These are phyloP conservation scores for Pocillopora damicornis DNA, from an alignment of 64 coral and sea anemone genomes.

Conservation along the genomic window DNA sequence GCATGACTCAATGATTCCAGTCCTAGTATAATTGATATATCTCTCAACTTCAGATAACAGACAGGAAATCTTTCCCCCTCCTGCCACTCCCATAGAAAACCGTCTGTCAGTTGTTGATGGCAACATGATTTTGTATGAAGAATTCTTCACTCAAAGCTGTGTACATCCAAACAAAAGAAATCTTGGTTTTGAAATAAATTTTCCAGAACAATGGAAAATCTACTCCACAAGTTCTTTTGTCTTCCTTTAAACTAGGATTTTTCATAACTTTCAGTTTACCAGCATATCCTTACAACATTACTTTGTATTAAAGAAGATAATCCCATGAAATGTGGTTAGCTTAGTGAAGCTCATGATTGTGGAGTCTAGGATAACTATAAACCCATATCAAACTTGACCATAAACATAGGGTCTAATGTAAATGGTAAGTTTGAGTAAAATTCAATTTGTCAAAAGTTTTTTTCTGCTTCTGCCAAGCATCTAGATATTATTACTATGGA, in stretches of 20 bases:
- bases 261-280: no score
- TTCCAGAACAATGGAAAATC: neutral
- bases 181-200: neutral
- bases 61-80: neutral
- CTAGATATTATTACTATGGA: no score
- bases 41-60: neutral
- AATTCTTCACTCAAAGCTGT: neutral
- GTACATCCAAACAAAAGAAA: neutral
- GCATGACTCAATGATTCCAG: no score
- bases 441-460: no score
- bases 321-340: no score
- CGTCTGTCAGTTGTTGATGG: neutral
- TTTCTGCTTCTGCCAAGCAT: no score
- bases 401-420: no score
- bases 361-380: no score
- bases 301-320: neutral
- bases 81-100: neutral
- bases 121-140: neutral
- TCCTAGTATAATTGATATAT: neutral
- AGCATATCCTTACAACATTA: neutral
- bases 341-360: no score
- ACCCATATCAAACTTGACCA: no score
- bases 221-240: neutral
- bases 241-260: no score
- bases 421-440: no score